phyloP scores from a whole-genome alignment of 1,140 invertebrate genomes.

The Sitobion miscanthi region DNA sequence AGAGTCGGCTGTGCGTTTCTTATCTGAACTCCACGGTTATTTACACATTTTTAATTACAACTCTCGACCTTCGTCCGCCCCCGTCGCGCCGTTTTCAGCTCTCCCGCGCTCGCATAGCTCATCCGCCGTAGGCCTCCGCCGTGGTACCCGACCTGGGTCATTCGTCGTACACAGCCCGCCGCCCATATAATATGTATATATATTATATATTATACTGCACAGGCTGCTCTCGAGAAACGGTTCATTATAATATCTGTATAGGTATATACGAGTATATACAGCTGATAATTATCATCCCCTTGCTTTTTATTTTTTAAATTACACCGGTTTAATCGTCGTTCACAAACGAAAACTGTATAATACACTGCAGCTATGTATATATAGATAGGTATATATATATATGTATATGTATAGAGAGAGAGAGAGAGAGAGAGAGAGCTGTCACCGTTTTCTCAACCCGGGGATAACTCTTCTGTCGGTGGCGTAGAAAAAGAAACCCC shows the following conservation, averaged over 20 bases:
- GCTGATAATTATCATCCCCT: slow-evolving; percentile 26
- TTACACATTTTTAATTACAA: slow-evolving; percentile 57
- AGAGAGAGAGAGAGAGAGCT: not conserved
- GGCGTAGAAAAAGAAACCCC: not conserved
- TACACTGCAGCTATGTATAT: not conserved
- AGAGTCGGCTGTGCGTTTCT: slow-evolving; percentile 15
- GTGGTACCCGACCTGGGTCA: not conserved
- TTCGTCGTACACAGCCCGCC: not conserved
- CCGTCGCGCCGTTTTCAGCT: not conserved
- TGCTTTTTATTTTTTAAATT: slow-evolving; percentile 34
- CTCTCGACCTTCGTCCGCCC: slow-evolving; percentile 46
- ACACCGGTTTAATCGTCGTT: not conserved
- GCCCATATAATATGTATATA: not conserved
- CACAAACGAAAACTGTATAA: not conserved
- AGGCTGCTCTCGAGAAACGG: not conserved
- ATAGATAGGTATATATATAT: too few relatives aligned
- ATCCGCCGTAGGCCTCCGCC: not conserved
- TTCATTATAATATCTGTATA: not conserved
- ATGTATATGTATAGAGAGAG: not conserved
- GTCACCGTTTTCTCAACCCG: too few relatives aligned
- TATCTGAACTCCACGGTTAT: slow-evolving; percentile 52
- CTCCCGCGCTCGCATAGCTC: not conserved
- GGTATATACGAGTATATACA: not conserved
- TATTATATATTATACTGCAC: not conserved
- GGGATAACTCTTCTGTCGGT: not conserved